Percentiles rank a stretch among this genome's conserved stretches.
Evolutionary conservation across 2,113 vertebrate genomes (phyloP).

Genomic region (Plecturocebus donacophilus): DNA sequence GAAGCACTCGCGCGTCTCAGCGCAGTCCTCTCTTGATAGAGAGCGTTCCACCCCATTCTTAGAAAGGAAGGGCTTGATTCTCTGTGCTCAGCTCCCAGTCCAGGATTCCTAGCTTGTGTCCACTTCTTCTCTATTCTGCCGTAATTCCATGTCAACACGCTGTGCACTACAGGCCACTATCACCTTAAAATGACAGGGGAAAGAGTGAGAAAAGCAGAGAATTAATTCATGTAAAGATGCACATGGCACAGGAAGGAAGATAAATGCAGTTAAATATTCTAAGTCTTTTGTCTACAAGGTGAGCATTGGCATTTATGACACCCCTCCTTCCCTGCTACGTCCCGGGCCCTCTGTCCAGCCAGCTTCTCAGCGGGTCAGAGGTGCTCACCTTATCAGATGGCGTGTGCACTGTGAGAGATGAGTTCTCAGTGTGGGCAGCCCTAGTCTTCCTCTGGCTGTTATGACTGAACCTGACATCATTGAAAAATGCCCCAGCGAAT

Average conservation of each 20-base stretch:
- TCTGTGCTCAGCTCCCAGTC: neutral
- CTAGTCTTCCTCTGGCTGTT: neutral
- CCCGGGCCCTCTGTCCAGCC: no score
- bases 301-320: no score
- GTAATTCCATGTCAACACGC: fast-evolving
- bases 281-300: neutral
- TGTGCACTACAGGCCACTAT: fast-evolving
- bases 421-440: no score
- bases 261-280: fast-evolving
- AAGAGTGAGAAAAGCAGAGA: neutral
- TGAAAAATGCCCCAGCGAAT: neutral
- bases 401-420: neutral
- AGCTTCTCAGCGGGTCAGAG: neutral
- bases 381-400: fast-evolving
- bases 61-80: neutral
- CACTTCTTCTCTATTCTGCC: neutral
- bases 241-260: neutral
- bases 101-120: neutral
- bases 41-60: fast-evolving
- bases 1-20: fast-evolving
- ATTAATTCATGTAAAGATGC: neutral
- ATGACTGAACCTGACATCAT: fast-evolving
- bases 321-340: fast-evolving
- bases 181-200: neutral
- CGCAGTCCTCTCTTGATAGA: neutral